Evolutionary conservation across 1,140 invertebrate genomes (phyloP), one percentile per base, ranked within the genome.

Genomic region (Parasteatoda tepidariorum): DNA sequence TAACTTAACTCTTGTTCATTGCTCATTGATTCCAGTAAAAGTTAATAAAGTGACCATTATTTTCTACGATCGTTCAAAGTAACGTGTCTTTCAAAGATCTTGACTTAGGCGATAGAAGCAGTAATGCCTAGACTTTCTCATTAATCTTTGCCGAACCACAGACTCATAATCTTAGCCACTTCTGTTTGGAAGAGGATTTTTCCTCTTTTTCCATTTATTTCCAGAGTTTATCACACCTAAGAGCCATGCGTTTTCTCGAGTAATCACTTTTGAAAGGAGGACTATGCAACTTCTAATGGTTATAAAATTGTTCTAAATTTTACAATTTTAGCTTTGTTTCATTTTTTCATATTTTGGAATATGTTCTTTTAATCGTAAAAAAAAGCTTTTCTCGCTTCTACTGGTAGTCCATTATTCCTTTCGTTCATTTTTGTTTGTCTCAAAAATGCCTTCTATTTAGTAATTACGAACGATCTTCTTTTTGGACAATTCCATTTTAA

Each of bases 151-250:
- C 55, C 48, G 71, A 61, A 61, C 57, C 54, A 26, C 55, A 59
- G 71, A 54, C 71, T 48, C 71, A 74, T 74, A 74, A 74, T 74
- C 71, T 55, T 74, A 24, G 41, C 31, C 55, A 74, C 54, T 59
- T 74, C 71, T 57, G n/a, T 31, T 24, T 13, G 71, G 22, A 3
- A 30, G 41, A 54, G 28, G 48, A 61, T 54, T 34, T 74, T 61
- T 61, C 71, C 28, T 34, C 28, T 31, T 61, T 61, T 34, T 61
- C 57, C 54, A 38, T 74, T 74, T 61, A 61, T 74, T 59, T 55
- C 71, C 31, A 59, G 34, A 9, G 71, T 26, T 74, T 74, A 74
- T 74, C 71, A 61, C 71, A 11, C 54, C 24, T n/a, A 24, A 57
- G 61, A 61, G 55, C 55, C n/a, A 74, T 74, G 71, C 55, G 31